These are phyloP conservation scores for Burhinus oedicnemus DNA, from an alignment of 2,113 vertebrate species.

Conservation along the genomic window DNA sequence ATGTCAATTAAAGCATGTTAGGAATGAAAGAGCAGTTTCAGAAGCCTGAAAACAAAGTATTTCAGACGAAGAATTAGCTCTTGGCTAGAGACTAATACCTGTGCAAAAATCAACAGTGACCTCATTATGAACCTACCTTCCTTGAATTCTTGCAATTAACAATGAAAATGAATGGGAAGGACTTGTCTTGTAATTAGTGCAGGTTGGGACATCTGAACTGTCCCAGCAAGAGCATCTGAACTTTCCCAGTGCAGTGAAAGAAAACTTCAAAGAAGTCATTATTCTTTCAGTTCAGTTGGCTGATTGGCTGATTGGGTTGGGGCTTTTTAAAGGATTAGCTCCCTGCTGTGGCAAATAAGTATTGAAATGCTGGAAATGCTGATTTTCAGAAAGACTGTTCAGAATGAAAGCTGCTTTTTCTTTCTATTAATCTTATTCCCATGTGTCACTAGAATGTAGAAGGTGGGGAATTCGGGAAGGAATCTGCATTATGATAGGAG, in stretches of 20 bases:
- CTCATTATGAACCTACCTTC: conserved; percentile 35
- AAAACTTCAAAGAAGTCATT: conserved; percentile 59
- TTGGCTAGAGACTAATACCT: conserved; percentile 40
- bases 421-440: conserved; percentile 43
- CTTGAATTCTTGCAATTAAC: conserved; percentile 22
- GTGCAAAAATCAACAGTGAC: conserved; percentile 39
- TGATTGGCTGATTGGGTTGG: conserved; percentile 37
- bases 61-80: conserved; percentile 30
- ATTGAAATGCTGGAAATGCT: conserved; percentile 52
- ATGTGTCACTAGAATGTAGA: conserved; percentile 37
- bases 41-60: conserved; percentile 3
- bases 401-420: conserved; percentile 54
- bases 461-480: background rate
- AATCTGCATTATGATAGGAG: conserved; percentile 28
- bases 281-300: conserved; percentile 57
- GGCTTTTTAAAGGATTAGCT: conserved; percentile 55
- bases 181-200: conserved; percentile 51
- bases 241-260: conserved; percentile 61
- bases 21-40: conserved; percentile 15
- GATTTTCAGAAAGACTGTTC: conserved; percentile 51
- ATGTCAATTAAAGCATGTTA: conserved; percentile 44
- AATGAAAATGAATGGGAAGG: conserved; percentile 21
- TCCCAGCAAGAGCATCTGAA: conserved; percentile 50
- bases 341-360: conserved; percentile 58
- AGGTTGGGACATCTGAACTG: conserved; percentile 50